Evolutionary conservation across 2,113 vertebrate genomes (phyloP).

Genomic region (Myanophis thanlyinensis): DNA sequence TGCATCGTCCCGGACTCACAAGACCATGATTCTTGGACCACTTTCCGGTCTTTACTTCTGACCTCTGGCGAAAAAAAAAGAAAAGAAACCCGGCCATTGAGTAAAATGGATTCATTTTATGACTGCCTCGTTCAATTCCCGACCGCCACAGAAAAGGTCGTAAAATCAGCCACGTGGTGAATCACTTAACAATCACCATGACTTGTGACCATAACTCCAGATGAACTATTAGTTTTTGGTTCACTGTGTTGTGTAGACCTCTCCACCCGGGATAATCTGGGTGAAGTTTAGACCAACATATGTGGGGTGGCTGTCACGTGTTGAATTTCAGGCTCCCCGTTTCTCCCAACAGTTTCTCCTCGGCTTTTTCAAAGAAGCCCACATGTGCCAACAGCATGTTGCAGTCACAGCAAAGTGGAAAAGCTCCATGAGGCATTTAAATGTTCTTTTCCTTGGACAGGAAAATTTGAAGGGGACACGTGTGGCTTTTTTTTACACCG

Average conservation of each 20-base stretch:
- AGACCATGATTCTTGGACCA: not conserved
- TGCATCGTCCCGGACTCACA: no score
- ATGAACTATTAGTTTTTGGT: no score
- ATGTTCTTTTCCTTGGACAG: not conserved
- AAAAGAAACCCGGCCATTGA: no score
- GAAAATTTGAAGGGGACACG: not conserved
- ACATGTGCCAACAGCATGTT: not conserved
- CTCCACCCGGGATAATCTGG: not conserved
- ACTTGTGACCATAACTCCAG: not conserved
- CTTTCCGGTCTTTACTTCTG: not conserved
- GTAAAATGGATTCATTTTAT: no score
- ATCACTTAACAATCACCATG: no score
- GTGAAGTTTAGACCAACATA: not conserved
- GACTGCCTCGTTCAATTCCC: no score
- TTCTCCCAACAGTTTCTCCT: not conserved
- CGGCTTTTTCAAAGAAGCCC: not conserved
- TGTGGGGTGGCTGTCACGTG: no score
- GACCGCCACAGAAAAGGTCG: no score
- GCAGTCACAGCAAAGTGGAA: not conserved
- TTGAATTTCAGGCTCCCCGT: not conserved
- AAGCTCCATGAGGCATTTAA: not conserved
- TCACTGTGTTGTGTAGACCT: not conserved
- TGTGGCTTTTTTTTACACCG: rapidly evolving
- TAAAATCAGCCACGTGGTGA: no score
- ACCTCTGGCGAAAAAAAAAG: not conserved